Evolutionary conservation across 2,113 vertebrate species (phyloP), one percentile per base, ranked within the genome.

Genomic region (Etia nguti): DNA sequence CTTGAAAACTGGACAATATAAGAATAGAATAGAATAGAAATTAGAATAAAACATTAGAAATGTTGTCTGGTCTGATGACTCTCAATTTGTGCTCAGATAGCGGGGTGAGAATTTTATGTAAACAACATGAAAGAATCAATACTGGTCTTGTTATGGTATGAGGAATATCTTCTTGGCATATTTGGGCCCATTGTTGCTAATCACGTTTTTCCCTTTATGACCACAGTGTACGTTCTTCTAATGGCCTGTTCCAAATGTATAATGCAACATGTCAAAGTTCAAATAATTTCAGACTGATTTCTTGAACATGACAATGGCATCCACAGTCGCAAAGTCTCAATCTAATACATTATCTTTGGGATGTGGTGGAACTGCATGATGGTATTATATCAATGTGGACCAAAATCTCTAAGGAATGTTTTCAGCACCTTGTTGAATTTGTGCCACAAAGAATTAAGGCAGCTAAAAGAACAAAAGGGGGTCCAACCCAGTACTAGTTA

Each of bases 81-180:
- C 62, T 41, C 20, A 68, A 15, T 68, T 68, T 68, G 11, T 68
- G 6, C 20, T 68, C 6, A 68, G 62, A 68, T 22, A 68, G 34
- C 22, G 7, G 20, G 18, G 31, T 65, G 20, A 38, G 10, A 38
- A 65, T 65, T 65, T 68, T 13, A 68, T 41, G 20, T 68, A 68
- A 68, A 68, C 34, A 38, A 68, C 34, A 1, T 38, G n/a, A 41
- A 68, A 22, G 34, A 38, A 68, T 22, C 0, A 1, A 41, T 41
- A 68, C 13, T 46, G 43, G 43, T 6, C 13, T 12, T 46, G 13
- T 46, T 15, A 46, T 46, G 13, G 13, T 46, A 46, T 46, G 6
- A 15, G 43, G 43, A 15, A 46, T 15, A 46, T 46, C 6, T 46
- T 52, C 18, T 52, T 52, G 18, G 50, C 20, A 52, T 20, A 52